Evolutionary conservation across 1,140 invertebrate genomes (phyloP).

Genomic region (Drosophila trapezifrons): DNA sequence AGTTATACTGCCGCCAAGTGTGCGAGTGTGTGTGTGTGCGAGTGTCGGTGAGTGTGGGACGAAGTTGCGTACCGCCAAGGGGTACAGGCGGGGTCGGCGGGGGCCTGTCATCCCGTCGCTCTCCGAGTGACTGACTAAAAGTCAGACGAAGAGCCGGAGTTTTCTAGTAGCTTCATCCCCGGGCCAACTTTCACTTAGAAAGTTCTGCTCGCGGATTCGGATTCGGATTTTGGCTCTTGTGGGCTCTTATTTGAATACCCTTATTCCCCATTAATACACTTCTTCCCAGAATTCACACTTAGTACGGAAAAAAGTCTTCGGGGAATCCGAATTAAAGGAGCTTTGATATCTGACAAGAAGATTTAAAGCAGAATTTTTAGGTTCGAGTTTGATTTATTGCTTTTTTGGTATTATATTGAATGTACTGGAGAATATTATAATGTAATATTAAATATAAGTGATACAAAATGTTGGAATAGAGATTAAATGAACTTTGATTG

Average conservation of each 20-base stretch:
- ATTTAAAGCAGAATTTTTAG: too few relatives aligned
- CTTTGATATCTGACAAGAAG: background rate
- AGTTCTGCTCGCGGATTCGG: constrained; percentile 74
- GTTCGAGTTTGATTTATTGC: too few relatives aligned
- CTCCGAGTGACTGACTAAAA: constrained; percentile 47
- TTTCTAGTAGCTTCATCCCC: constrained; percentile 74
- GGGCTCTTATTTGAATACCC: constrained; percentile 37
- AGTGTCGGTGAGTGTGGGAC: constrained; percentile 54
- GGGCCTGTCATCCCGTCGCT: constrained; percentile 37
- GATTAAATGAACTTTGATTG: too few relatives aligned
- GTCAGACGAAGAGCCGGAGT: constrained; percentile 41
- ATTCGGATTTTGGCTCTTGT: constrained; percentile 36
- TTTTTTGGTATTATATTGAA: background rate
- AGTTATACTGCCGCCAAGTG: constrained; percentile 62
- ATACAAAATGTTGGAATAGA: too few relatives aligned
- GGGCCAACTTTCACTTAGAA: constrained; percentile 78
- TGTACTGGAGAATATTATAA: too few relatives aligned
- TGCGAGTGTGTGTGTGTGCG: constrained; percentile 47
- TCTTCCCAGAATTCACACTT: constrained; percentile 5
- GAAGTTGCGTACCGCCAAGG: constrained; percentile 38
- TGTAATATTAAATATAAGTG: too few relatives aligned
- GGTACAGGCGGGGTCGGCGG: constrained; percentile 11
- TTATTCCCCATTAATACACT: constrained; percentile 11
- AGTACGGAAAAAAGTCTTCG: background rate
- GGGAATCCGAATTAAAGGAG: background rate